Conservation (phyloP, 2,888 invertebrate genomes). For the Dexiosoma caninum region DNA sequence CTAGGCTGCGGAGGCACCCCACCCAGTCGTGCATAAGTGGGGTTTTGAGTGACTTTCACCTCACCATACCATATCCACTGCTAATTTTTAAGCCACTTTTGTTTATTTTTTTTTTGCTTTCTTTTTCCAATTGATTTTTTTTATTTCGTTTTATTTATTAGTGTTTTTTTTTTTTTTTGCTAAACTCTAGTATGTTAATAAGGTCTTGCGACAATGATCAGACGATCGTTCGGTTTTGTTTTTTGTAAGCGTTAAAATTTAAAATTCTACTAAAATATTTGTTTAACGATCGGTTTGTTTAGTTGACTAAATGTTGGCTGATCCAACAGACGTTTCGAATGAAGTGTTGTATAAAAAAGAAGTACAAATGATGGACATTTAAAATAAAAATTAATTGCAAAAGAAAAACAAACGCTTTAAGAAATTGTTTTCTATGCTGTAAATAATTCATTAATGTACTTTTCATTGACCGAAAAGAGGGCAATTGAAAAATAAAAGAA, state of each 20-base stretch:
- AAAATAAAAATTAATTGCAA: not conserved
- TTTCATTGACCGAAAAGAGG: not conserved
- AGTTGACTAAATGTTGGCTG: slow-evolving; percentile 53
- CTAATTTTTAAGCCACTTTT: slow-evolving; percentile 50
- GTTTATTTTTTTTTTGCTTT: not conserved
- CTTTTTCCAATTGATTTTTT: too few species aligned
- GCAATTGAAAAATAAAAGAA: slow-evolving; percentile 3
- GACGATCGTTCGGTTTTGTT: slow-evolving; percentile 31
- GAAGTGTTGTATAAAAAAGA: slow-evolving; percentile 26
- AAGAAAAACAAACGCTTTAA: not conserved
- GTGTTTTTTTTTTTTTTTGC: slow-evolving; percentile 27
- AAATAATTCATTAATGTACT: not conserved
- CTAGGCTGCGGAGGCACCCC: too few species aligned
- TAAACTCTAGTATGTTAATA: slow-evolving; percentile 46
- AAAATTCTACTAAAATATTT: slow-evolving; percentile 47
- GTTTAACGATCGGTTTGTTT: slow-evolving; percentile 25
- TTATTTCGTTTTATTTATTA: too few species aligned
- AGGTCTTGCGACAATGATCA: slow-evolving; percentile 52
- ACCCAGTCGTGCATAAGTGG: too few species aligned
- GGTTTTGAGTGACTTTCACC: too few species aligned
- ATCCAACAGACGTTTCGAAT: slow-evolving; percentile 63
- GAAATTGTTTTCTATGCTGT: not conserved
- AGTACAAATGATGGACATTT: not conserved
- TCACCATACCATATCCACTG: too few species aligned
- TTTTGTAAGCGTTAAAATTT: slow-evolving; percentile 39